Percentiles rank a stretch among this genome's conserved stretches.
phyloP scores from a whole-genome alignment of 2,888 invertebrate species.

The Ctena decussata region DNA sequence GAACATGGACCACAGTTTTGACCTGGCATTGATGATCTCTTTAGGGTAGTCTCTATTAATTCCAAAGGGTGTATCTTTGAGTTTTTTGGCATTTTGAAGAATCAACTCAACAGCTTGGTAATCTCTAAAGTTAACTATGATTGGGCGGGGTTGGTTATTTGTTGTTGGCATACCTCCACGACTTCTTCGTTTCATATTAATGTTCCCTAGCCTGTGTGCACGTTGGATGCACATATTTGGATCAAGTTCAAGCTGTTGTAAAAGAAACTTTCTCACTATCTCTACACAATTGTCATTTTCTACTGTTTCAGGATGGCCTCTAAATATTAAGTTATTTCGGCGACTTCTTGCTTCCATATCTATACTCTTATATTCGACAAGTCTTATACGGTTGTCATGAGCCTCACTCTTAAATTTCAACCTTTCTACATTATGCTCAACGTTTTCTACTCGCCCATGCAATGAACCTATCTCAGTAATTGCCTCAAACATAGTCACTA shows the following conservation, averaged over 20 bases:
- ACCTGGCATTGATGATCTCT: not conserved
- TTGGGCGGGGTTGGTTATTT: not conserved
- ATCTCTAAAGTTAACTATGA: not conserved
- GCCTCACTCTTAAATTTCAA: not conserved
- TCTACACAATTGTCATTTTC: not conserved
- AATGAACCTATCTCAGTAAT: not conserved
- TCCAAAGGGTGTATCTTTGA: not conserved
- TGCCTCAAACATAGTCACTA: not conserved
- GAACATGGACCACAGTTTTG: not conserved
- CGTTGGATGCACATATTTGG: not conserved
- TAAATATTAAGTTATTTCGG: not conserved
- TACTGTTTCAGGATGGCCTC: not conserved
- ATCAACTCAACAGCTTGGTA: not conserved
- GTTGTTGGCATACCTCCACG: not conserved
- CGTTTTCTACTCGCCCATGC: not conserved
- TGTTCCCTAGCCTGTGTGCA: not conserved
- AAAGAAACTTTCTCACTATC: not conserved
- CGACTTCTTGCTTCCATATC: constrained; percentile 1
- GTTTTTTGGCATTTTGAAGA: not conserved
- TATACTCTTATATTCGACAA: not conserved
- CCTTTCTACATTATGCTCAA: not conserved
- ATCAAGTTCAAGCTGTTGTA: not conserved
- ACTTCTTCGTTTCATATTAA: not conserved
- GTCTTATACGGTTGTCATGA: not conserved
- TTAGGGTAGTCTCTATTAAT: not conserved